Evolutionary conservation across 1,140 invertebrate species (phyloP).

Genomic region (Achatina immaculata): DNA sequence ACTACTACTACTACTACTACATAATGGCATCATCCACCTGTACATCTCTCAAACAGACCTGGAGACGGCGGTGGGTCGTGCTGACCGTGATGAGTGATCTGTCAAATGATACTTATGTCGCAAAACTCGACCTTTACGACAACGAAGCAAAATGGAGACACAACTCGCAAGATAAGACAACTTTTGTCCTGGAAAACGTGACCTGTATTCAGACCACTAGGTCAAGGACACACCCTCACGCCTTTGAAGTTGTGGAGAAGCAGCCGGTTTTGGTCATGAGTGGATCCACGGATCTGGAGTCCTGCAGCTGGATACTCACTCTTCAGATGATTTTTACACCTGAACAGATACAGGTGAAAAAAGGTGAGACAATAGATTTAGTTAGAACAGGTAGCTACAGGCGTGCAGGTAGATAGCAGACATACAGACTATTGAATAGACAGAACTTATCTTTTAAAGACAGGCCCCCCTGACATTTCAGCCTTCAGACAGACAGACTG

Average conservation of each 20-base stretch:
- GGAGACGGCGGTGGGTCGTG: slow-evolving; percentile 56
- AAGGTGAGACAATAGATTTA: slow-evolving; percentile 32
- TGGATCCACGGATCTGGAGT: slow-evolving; percentile 46
- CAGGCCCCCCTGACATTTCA: too few species aligned
- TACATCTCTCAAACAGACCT: slow-evolving; percentile 51
- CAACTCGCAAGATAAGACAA: slow-evolving; percentile 42
- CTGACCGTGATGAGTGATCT: slow-evolving; percentile 55
- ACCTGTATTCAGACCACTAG: slow-evolving; percentile 45
- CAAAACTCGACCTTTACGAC: slow-evolving; percentile 50
- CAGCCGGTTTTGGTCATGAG: slow-evolving; percentile 50
- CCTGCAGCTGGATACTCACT: slow-evolving; percentile 48
- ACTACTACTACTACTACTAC: background rate
- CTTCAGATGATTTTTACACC: slow-evolving; percentile 51
- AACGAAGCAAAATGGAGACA: slow-evolving; percentile 40
- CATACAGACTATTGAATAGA: too few species aligned
- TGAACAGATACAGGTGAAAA: slow-evolving; percentile 19
- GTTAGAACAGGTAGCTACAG: too few species aligned
- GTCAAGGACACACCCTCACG: slow-evolving; percentile 52
- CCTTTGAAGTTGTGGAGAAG: slow-evolving; percentile 54
- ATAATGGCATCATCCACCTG: background rate
- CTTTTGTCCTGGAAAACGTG: slow-evolving; percentile 54
- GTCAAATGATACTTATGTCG: slow-evolving; percentile 42
- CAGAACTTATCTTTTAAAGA: too few species aligned
- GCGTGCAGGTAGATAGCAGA: background rate
- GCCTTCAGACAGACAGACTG: too few species aligned